Base-by-base conservation (phyloP, 2,113 vertebrate species). In the Tautogolabrus adspersus region DNA sequence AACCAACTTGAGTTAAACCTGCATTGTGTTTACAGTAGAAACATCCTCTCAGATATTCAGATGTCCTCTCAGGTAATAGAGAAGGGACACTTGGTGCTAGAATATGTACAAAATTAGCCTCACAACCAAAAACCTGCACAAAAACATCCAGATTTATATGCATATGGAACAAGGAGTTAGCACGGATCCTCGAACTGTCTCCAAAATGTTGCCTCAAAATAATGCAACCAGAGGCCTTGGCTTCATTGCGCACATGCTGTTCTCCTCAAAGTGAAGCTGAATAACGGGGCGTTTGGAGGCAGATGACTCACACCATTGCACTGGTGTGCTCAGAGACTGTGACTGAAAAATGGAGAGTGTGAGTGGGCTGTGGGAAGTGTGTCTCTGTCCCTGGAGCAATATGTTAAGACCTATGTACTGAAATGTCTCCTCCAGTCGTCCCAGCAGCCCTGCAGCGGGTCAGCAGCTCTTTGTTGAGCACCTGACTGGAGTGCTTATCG, bases 241-340 rank as follows among this genome's bases (percentile, higher is more conserved):
- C 46, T 66, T 18, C 19, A 10, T 75, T 51, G 62, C 74, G 60
- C 73, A 58, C 88, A 83, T 34, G 58, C 71, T 56, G 77, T 49
- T 84, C 54, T 61, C 49, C 84, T 83, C 74, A 78, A 67, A 86
- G 72, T 54, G 26, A 66, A 66, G 55, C 81, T 86, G 60, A 68
- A 71, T 79, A 57, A 55, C 5, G 9, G 71, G 60, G 19, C 16
- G 26, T 81, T 86, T 75, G 67, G 78, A 78, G 77, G 83, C 77
- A 85, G 83, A 85, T 88, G 86, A 92, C 79, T 91, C 87, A 87
- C 73, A 86, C 52, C 19, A 75, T 81, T 44, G 81, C 67, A 52
- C 54, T 70, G 67, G 79, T 81, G 75, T 65, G 63, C 66, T 87
- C 74, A 60, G 59, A 79, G 72, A 59, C 79, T 83, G 78, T 57